phyloP scores from a whole-genome alignment of 2,888 invertebrate genomes.

The Andrena minutula region DNA sequence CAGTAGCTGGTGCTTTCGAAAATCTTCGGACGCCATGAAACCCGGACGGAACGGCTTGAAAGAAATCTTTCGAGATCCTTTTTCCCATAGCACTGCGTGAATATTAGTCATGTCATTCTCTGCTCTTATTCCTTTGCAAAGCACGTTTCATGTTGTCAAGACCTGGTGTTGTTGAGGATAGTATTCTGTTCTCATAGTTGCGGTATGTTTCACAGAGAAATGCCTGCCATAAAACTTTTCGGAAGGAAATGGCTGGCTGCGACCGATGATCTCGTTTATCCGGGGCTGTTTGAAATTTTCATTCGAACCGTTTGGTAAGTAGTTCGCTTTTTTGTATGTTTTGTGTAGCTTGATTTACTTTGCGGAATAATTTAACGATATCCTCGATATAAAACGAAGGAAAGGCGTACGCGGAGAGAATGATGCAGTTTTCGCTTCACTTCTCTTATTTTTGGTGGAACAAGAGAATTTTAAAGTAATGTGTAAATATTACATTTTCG shows the following conservation, averaged over 20 bases:
- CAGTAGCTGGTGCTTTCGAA: not conserved
- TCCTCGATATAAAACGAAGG: not conserved
- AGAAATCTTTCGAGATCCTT: conserved; percentile 3
- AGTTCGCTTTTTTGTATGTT: not conserved
- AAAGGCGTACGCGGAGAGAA: no score
- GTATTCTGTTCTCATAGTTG: not conserved
- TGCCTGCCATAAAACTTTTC: conserved; percentile 95
- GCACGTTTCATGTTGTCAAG: conserved; percentile 11
- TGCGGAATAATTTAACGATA: not conserved
- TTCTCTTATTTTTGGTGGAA: no score
- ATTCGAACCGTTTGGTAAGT: conserved; percentile 90
- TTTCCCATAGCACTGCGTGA: not conserved
- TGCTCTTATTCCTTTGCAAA: conserved; percentile 5
- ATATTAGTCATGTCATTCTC: conserved; percentile 9
- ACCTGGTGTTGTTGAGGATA: not conserved
- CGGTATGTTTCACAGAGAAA: conserved; percentile 80
- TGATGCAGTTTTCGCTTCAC: no score
- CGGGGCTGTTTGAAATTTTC: conserved; percentile 91
- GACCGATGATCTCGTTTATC: conserved; percentile 96
- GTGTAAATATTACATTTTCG: no score
- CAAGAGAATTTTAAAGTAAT: no score
- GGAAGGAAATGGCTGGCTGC: conserved; percentile 96
- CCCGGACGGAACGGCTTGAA: not conserved
- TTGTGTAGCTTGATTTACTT: not conserved
- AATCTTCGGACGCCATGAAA: conserved; percentile 33